phyloP scores from a whole-genome alignment of 2,113 vertebrate species.

The Stigmatopora nigra region DNA sequence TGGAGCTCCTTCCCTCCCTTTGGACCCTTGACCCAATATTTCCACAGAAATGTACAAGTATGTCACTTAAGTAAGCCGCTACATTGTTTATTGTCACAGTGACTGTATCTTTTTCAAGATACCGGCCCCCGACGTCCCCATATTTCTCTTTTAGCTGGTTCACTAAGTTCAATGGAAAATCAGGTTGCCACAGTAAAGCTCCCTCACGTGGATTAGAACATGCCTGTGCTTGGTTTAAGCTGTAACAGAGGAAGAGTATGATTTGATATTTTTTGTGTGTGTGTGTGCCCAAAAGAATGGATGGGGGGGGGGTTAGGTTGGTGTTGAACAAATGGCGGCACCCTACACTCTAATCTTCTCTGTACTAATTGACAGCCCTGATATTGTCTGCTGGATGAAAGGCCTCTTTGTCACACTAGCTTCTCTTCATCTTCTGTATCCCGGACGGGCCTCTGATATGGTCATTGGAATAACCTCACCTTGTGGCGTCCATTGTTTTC shows the following conservation, averaged over 20 bases:
- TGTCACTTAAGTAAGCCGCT: neutral
- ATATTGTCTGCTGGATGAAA: constrained; percentile 66
- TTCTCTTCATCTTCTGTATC: constrained; percentile 57
- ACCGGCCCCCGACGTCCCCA: neutral
- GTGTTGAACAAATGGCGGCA: constrained; percentile 46
- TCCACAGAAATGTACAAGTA: neutral
- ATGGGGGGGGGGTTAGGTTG: too few relatives aligned
- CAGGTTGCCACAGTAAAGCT: constrained; percentile 39
- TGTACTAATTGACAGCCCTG: constrained; percentile 64
- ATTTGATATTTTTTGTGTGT: constrained; percentile 34
- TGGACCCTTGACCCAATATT: neutral
- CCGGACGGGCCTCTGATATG: constrained; percentile 45
- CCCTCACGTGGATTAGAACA: constrained; percentile 55
- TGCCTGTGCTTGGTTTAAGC: constrained; percentile 55
- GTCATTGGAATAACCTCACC: constrained; percentile 48
- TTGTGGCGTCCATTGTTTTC: constrained; percentile 39
- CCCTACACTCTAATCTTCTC: constrained; percentile 50
- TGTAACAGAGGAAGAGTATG: constrained; percentile 43
- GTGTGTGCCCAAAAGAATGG: constrained; percentile 13
- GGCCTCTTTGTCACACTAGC: constrained; percentile 57
- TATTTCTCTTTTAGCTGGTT: constrained; percentile 20
- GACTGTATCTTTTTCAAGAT: constrained; percentile 2
- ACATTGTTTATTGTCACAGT: neutral
- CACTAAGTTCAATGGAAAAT: constrained; percentile 36
- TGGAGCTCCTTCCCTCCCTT: constrained; percentile 16